These are phyloP conservation scores for Marronus borbonicus DNA, from an alignment of 2,888 invertebrate genomes.

Conservation along the genomic window DNA sequence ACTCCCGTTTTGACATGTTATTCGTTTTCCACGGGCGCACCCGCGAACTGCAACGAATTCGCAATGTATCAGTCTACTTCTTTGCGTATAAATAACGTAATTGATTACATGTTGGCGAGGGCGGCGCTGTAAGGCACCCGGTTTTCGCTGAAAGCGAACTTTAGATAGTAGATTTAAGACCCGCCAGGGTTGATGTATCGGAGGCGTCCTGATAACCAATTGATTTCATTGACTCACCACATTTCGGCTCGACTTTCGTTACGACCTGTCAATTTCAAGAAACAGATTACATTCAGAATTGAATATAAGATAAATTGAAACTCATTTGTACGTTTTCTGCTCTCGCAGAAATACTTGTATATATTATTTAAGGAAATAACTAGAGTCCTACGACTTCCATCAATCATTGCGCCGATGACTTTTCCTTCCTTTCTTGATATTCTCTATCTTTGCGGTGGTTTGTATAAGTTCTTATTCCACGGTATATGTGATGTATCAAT, in stretches of 20 bases:
- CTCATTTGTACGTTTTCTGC: conserved; percentile 62
- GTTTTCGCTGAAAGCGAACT: conserved; percentile 56
- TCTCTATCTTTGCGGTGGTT: neutral
- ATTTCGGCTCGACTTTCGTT: conserved; percentile 63
- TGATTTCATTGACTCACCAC: conserved; percentile 65
- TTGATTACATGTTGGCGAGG: conserved; percentile 55
- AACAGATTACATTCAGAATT: conserved; percentile 65
- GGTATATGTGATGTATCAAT: neutral
- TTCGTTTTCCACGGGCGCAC: conserved; percentile 33
- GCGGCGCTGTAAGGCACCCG: conserved; percentile 12
- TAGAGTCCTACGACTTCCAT: conserved; percentile 40
- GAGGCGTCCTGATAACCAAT: conserved; percentile 63
- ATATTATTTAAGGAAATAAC: conserved; percentile 51
- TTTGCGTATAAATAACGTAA: conserved; percentile 57
- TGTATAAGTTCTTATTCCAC: neutral
- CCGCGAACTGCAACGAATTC: conserved; percentile 44
- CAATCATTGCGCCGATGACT: conserved; percentile 47
- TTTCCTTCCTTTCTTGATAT: conserved; percentile 27
- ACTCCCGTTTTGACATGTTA: conserved; percentile 38
- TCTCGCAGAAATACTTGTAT: conserved; percentile 45
- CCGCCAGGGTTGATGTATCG: conserved; percentile 62
- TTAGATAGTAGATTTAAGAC: conserved; percentile 60
- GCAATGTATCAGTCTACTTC: conserved; percentile 48
- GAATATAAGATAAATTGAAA: conserved; percentile 65
- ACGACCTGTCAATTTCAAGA: conserved; percentile 64